These are phyloP conservation scores for Grapholita molesta DNA, from an alignment of 1,140 invertebrate species.

Conservation along the genomic window DNA sequence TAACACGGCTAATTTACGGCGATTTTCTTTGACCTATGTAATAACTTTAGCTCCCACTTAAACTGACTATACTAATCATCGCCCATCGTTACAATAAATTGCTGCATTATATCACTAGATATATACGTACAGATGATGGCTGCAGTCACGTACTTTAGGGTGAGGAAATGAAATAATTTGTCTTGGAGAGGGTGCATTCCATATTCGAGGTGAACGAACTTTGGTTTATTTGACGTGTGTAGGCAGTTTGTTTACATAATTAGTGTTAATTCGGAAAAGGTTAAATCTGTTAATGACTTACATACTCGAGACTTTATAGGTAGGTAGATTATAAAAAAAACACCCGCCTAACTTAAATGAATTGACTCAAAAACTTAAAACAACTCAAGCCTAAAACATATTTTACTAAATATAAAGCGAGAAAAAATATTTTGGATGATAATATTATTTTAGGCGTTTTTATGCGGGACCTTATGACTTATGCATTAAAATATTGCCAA, in stretches of 20 bases:
- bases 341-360: no score
- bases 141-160: constrained; percentile 64
- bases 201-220: constrained; percentile 67
- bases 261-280: not conserved
- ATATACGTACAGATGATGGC: constrained; percentile 51
- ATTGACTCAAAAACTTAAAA: no score
- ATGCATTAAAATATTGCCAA: no score
- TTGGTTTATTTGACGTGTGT: constrained; percentile 5
- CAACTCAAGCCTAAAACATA: no score
- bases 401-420: no score
- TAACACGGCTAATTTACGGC: not conserved
- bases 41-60: constrained; percentile 24
- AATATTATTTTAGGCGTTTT: no score
- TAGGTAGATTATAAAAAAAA: no score
- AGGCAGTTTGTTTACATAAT: constrained; percentile 5
- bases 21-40: not conserved
- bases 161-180: constrained; percentile 76
- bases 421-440: no score
- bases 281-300: not conserved
- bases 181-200: constrained; percentile 72
- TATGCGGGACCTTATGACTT: no score
- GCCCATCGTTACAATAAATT: constrained; percentile 51
- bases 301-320: not conserved
- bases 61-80: constrained; percentile 32
- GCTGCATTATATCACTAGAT: constrained; percentile 44